A percentile compares a stretch with the other conserved stretches of the same genome.
phyloP scores from a whole-genome alignment of 2,113 vertebrate genomes.

The Oreamnos americanus region DNA sequence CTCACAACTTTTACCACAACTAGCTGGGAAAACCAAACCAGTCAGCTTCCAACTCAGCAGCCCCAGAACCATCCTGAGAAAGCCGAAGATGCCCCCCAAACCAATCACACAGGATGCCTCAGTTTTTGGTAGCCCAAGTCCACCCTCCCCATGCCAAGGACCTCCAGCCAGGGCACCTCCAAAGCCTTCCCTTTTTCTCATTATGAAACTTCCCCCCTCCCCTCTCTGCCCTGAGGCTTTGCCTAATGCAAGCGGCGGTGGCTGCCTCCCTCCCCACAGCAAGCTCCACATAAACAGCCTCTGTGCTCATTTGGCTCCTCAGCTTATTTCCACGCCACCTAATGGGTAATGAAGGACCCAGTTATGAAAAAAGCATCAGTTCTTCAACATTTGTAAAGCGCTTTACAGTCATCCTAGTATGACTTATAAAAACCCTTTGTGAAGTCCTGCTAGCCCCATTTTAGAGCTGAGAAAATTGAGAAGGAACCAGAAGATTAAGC shows the following conservation, averaged over 20 bases:
- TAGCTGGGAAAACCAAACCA: background rate
- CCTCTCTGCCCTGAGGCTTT: background rate
- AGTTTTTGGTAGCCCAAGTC: background rate
- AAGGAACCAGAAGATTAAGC: background rate
- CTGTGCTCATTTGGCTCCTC: background rate
- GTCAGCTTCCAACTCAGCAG: background rate
- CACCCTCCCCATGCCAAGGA: background rate
- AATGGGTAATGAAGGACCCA: background rate
- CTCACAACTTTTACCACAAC: background rate
- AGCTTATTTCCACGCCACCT: background rate
- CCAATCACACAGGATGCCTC: background rate
- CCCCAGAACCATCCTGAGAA: background rate
- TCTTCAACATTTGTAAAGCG: constrained; percentile 21
- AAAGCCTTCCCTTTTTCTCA: background rate
- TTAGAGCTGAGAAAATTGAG: constrained; percentile 49
- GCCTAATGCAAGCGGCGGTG: background rate
- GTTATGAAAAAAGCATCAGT: constrained; percentile 67
- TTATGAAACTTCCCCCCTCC: background rate
- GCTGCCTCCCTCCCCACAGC: background rate
- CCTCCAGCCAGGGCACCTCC: background rate
- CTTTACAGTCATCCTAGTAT: background rate
- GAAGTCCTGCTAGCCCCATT: constrained; percentile 29
- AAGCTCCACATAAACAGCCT: background rate
- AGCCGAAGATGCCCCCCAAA: background rate
- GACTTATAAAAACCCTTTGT: constrained; percentile 43